Evolutionary conservation across 1,140 invertebrate genomes (phyloP).

Genomic region (Scaptodrosophila lebanonensis): DNA sequence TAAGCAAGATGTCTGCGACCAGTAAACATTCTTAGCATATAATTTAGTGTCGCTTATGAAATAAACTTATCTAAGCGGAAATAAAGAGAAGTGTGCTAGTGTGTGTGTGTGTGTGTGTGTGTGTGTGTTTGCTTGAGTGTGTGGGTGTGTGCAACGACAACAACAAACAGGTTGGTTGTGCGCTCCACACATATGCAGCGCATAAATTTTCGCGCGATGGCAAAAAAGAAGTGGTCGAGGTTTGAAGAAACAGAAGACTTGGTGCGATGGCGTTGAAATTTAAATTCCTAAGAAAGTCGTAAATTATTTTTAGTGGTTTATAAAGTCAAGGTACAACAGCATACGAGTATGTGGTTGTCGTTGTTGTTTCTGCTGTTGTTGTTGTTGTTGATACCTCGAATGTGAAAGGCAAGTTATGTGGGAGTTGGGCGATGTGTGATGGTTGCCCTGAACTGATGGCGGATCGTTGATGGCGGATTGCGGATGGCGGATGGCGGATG

Average conservation of each 20-base stretch:
- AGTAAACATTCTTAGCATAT: conserved; percentile 63
- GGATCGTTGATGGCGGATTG: no score
- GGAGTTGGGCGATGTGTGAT: conserved; percentile 16
- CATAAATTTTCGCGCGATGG: conserved; percentile 58
- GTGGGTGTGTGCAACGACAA: conserved; percentile 2
- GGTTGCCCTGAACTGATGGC: no score
- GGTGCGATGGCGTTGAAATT: conserved; percentile 61
- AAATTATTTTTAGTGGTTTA: conserved; percentile 75
- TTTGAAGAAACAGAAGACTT: not conserved
- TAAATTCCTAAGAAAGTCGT: conserved; percentile 71
- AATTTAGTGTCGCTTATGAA: conserved; percentile 75
- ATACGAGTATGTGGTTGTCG: conserved; percentile 35
- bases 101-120: conserved; percentile 2
- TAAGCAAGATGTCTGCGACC: conserved; percentile 65
- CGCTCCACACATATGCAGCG: conserved; percentile 41
- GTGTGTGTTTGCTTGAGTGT: conserved; percentile 32
- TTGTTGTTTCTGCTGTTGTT: conserved; percentile 19
- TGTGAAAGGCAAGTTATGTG: conserved; percentile 33
- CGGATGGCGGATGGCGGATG: not conserved
- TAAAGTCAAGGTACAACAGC: conserved; percentile 50
- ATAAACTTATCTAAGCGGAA: conserved; percentile 75
- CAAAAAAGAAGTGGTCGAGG: conserved; percentile 36
- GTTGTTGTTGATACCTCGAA: no score
- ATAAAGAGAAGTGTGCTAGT: conserved; percentile 41
- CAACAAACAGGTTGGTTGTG: conserved; percentile 60